These are phyloP conservation scores for Alloplasta piceator DNA, from an alignment of 2,888 invertebrate genomes.

Conservation along the genomic window DNA sequence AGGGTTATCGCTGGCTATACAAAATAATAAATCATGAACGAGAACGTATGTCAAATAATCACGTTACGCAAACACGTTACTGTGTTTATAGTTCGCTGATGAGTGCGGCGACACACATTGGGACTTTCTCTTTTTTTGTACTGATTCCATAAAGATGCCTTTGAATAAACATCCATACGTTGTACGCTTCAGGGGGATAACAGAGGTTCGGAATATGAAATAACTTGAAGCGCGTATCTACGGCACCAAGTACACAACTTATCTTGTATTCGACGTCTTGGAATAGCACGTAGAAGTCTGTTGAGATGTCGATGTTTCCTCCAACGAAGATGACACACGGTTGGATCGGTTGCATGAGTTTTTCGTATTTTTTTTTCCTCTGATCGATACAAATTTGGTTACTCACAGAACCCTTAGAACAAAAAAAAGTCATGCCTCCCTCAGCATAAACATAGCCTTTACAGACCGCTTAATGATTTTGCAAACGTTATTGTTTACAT, in stretches of 20 bases:
- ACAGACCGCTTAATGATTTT: no score
- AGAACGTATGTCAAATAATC: no score
- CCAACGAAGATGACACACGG: conserved; percentile 42
- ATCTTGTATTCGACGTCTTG: conserved; percentile 32
- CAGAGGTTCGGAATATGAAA: conserved; percentile 41
- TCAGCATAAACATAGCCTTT: no score
- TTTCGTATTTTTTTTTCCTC: conserved; percentile 32
- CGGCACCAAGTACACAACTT: conserved; percentile 35
- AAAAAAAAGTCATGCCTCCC: no score
- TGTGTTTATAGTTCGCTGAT: conserved; percentile 40
- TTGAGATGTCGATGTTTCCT: conserved; percentile 25
- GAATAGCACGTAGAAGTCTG: conserved; percentile 36
- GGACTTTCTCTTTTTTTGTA: conserved; percentile 35
- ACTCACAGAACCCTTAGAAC: no score
- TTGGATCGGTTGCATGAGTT: conserved; percentile 37
- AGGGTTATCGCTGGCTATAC: no score
- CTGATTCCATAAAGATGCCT: conserved; percentile 37
- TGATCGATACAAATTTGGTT: background rate
- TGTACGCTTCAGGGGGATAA: conserved; percentile 42
- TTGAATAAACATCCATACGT: conserved; percentile 49
- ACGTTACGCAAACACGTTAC: no score
- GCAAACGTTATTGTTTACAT: no score
- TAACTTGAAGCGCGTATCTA: conserved; percentile 41
- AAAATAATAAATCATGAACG: no score
- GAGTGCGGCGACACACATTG: conserved; percentile 37